Base-by-base conservation (phyloP, 2,113 vertebrate species). In the Paracanthobrama guichenoti region DNA sequence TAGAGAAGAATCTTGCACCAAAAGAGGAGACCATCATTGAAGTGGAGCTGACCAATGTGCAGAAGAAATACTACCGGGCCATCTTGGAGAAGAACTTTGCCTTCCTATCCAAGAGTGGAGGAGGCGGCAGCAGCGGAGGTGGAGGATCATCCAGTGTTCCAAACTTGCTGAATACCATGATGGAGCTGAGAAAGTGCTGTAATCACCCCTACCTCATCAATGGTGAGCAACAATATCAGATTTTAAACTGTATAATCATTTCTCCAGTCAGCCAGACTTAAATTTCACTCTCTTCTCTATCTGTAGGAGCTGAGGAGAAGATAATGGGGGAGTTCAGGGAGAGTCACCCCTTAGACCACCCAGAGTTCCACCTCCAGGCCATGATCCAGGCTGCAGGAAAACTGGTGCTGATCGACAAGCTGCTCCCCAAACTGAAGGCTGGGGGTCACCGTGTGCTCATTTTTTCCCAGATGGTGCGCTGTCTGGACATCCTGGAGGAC, bases 391-490 rank as follows among this genome's bases (percentile, higher is more conserved):
- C 96, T 87, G 97, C 98, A 86, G 98, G 98, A 89, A 99, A 99
- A 93, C 95, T 99, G 89, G 98, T 99, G 88, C 96, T 99, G 94
- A 99, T 99, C 90, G 98, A 99, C 96, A 99, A 99, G 95, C 95
- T 99, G 94, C 96, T 99, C 95, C 98, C 98, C 92, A 98, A 97
- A 93, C 96, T 99, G 93, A 99, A 99, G 95, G 97, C 98, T 82
- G 98, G 98, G 76, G 98, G 98, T 92, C 98, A 99, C 96, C 92
- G 97, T 91, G 98, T 99, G 92, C 96, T 99, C 90, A 95, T 99
- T 92, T 99, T 99, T 93, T 98, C 97, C 94, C 98, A 99, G 95
- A 99, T 99, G 98, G 98, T 99, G 91, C 97, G 98, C 93, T 99
- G 98, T 93, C 95, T 99, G 94, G 98, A 99, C 95, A 99, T 99